phyloP scores from a whole-genome alignment of 1,140 invertebrate genomes.

The Achatina immaculata region DNA sequence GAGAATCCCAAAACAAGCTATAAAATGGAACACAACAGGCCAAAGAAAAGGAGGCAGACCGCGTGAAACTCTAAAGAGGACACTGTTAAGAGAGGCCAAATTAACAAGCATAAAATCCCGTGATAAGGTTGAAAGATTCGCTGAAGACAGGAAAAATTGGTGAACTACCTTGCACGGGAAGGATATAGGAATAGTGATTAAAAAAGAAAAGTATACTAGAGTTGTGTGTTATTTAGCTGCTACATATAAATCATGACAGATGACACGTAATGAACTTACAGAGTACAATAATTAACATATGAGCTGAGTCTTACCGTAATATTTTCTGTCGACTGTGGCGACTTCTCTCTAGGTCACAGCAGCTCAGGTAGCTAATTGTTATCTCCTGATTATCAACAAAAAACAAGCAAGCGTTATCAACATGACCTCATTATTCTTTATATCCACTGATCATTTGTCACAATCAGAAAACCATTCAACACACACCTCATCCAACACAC shows the following conservation, averaged over 20 bases:
- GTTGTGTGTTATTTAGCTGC: not conserved
- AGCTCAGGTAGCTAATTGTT: constrained; percentile 18
- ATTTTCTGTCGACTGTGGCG: constrained; percentile 22
- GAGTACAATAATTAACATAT: not conserved
- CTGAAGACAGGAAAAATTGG: no score
- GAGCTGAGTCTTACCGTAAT: constrained; percentile 8
- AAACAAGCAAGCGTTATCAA: not conserved
- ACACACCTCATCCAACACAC: not conserved
- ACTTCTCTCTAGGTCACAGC: constrained; percentile 28
- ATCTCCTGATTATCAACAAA: constrained; percentile 17
- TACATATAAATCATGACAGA: not conserved
- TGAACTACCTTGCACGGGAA: no score
- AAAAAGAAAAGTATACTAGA: no score
- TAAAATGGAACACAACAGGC: no score
- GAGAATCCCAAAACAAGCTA: no score
- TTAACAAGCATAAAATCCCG: no score
- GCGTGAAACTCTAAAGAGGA: no score
- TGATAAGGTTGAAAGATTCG: no score
- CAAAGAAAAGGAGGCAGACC: no score
- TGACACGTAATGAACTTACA: not conserved
- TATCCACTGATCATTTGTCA: not conserved
- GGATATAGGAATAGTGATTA: no score
- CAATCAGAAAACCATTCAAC: not conserved
- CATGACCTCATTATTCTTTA: not conserved
- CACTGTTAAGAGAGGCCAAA: no score